These are phyloP conservation scores for Calameuta idolon DNA, from an alignment of 2,888 invertebrate species.

Conservation along the genomic window DNA sequence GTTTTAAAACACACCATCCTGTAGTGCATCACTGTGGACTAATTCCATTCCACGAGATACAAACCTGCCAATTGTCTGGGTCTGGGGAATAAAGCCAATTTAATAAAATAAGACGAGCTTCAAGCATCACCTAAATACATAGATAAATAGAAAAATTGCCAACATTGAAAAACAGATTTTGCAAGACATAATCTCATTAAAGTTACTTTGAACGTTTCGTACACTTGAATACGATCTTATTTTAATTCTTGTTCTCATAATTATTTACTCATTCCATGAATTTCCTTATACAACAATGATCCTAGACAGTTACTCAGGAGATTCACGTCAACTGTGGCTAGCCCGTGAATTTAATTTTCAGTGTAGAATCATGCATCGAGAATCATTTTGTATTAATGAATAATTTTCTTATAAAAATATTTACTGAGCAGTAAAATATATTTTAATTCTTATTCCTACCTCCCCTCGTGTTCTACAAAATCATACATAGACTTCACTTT, in stretches of 20 bases:
- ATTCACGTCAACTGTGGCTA: background rate
- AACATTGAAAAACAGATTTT: background rate
- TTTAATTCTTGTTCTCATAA: background rate
- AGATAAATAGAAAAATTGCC: background rate
- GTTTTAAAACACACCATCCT: background rate
- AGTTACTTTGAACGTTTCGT: background rate
- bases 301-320: background rate
- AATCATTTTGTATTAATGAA: background rate
- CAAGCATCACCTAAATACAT: background rate
- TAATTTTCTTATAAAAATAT: background rate
- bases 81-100: background rate
- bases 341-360: background rate
- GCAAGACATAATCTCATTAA: background rate
- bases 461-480: background rate
- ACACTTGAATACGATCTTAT: background rate
- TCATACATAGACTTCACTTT: background rate
- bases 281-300: background rate
- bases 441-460: background rate
- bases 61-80: background rate
- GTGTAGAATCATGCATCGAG: background rate
- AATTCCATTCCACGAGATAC: background rate
- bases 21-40: background rate
- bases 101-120: background rate
- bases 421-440: background rate
- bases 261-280: background rate